Conservation (phyloP, 2,797 vertebrate species). For the Megalops cyprinoides region DNA sequence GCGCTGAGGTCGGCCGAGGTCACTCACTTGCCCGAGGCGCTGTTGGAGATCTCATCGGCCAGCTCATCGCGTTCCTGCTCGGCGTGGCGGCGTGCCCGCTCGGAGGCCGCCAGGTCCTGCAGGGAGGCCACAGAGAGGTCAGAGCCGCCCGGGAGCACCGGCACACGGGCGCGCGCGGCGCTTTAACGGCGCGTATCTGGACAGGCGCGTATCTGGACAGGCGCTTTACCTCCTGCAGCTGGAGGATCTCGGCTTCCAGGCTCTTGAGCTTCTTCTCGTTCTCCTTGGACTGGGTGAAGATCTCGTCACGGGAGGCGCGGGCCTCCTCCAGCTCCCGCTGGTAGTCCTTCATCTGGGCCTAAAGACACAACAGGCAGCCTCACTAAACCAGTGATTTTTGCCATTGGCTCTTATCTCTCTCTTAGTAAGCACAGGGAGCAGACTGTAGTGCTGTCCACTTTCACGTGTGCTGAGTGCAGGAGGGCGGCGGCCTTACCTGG, state of each 20-base stretch:
- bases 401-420: no score
- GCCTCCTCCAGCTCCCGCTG: constrained; percentile 96
- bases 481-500: constrained; percentile 73
- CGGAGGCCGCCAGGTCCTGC: constrained; percentile 92
- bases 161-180: background rate
- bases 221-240: constrained; percentile 97
- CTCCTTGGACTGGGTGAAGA: constrained; percentile 94
- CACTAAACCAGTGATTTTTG: constrained; percentile 4
- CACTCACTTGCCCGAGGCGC: constrained; percentile 93
- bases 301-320: constrained; percentile 92
- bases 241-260: constrained; percentile 94
- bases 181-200: no score
- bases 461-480: no score
- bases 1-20: constrained; percentile 15
- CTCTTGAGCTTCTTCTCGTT: constrained; percentile 97
- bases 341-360: constrained; percentile 98
- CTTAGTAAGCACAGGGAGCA: no score
- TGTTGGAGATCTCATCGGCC: constrained; percentile 95
- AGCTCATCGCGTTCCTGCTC: constrained; percentile 95
- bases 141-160: no score
- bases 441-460: no score
- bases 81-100: constrained; percentile 88
- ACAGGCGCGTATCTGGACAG: no score
- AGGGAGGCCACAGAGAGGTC: background rate
- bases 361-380: constrained; percentile 17